Base-by-base conservation (phyloP, 1,140 invertebrate genomes). In the Phthorimaea operculella region DNA sequence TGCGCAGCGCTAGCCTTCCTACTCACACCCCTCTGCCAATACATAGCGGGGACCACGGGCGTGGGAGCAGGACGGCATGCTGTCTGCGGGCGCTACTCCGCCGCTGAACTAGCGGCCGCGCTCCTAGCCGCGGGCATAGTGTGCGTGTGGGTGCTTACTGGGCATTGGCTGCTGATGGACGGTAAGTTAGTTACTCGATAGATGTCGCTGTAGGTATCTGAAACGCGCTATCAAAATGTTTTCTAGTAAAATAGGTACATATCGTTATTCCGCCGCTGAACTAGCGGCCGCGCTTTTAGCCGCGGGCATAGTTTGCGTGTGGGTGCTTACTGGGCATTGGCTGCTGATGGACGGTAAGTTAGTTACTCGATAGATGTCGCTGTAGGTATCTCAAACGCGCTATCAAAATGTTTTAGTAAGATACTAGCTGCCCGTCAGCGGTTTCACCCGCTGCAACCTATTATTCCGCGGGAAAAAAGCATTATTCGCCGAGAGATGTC, bases 141-240 rank as follows among this genome's bases (percentile, higher is more conserved):
- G 42, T 97, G 95, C 85, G 92, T 98, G 54, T 98, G 97, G 96
- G 94, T 98, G 59, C 87, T 98, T 42, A 98, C 97, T 52, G 96
- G 97, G 1, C 97, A 99, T 86, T 99, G 97, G 97, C 88, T 98
- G 58, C 89, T 98, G 33, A 98, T 98, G 97, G 97, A 99, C 87
- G 96, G 93, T 94, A 73, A 81, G 78, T 54, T 3, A 16, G 15
- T 15, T n/a, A 34, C 33, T 34, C n/a, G n/a, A n/a, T n/a, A n/a
- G n/a, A n/a, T 15, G 0, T 47, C 28, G 34, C n/a, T n/a, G 14
- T n/a, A n/a, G n/a, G n/a, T n/a, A n/a, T n/a, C 21, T 28, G 21
- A 6, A 28, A 28, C 21, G 21, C 21, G n/a, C n/a, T n/a, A n/a
- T n/a, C n/a, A n/a, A n/a, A n/a, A n/a, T n/a, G n/a, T n/a, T n/a